Base-by-base conservation (phyloP, 2,797 vertebrate species). In the Erethizon dorsatum region DNA sequence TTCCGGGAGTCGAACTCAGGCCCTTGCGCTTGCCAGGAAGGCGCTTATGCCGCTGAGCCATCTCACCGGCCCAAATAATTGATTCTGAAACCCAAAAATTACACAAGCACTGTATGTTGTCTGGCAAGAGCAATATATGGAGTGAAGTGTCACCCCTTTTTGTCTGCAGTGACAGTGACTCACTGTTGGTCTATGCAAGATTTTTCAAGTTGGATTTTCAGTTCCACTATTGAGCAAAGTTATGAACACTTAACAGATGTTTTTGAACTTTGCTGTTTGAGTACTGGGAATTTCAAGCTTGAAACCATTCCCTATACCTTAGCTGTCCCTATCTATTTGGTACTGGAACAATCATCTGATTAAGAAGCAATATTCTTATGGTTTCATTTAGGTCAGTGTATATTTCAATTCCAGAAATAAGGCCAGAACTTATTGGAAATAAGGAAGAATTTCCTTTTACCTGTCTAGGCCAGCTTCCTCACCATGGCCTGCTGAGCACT, bases 401-500 rank as follows among this genome's bases (percentile, higher is more conserved):
- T 84, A 77, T 96, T 80, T 78, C 20, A 50, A n/a, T 83, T 92
- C 57, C 28, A 20, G 28, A 14, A 41, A 83, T 88, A 91, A 54
- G 26, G 0, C 4, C 37, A 87, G 57, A 22, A 26, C 61, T 17
- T n/a, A 45, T 22, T 77, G 6, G 18, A 95, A 84, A 90, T n/a
- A 67, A 41, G 22, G 45, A 67, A n/a, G 5, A 52, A 73, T 52
- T 0, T 69, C 50, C 41, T 14, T 88, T 37, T 52, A 63, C 13
- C 0, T 31, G 77, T 94, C 28, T 47, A 90, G 15, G n/a, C 9
- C 11, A 82, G 31, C 6, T 54, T 90, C 45, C 54, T 75, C 47
- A 31, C 12, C 88, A 17, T 77, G 41, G 28, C 83, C n/a, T 69
- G 54, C 65, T 82, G n/a, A 94, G 14, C 6, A 75, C 5, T 3